Conservation (phyloP, 2,888 invertebrate species). For the Dilophus febrilis region DNA sequence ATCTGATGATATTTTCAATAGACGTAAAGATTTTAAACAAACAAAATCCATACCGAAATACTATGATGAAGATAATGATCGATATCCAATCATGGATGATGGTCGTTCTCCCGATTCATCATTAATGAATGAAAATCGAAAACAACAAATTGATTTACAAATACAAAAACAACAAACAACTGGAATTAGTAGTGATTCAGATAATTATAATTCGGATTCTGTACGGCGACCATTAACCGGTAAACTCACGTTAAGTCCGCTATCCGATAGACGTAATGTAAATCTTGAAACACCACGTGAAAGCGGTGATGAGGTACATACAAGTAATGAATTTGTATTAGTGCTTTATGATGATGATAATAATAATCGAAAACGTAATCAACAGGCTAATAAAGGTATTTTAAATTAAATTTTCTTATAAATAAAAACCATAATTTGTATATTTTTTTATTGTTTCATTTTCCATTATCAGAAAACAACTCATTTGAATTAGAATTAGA, state of each 20-base stretch:
- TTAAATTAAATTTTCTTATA: no score
- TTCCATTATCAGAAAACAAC: slow-evolving; percentile 29
- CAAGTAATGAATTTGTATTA: slow-evolving; percentile 68
- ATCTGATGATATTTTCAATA: slow-evolving; percentile 20
- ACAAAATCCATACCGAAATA: not conserved
- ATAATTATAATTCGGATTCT: no score
- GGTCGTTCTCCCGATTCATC: no score
- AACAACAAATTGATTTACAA: not conserved
- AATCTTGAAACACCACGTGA: slow-evolving; percentile 2
- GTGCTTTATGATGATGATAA: slow-evolving; percentile 45
- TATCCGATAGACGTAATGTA: slow-evolving; percentile 1
- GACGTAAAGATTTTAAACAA: not conserved
- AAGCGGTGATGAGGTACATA: slow-evolving; percentile 32
- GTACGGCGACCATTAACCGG: no score
- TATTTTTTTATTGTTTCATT: no score
- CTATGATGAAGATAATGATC: no score
- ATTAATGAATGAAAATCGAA: no score
- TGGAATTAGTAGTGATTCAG: not conserved
- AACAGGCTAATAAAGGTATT: slow-evolving; percentile 17
- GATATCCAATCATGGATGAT: no score
- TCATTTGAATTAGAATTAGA: slow-evolving; percentile 46
- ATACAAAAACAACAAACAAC: not conserved
- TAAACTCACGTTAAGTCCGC: not conserved
- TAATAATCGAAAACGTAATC: not conserved
- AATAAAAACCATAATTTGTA: no score